Conservation (phyloP, 2,113 vertebrate genomes). For the Indri indri region DNA sequence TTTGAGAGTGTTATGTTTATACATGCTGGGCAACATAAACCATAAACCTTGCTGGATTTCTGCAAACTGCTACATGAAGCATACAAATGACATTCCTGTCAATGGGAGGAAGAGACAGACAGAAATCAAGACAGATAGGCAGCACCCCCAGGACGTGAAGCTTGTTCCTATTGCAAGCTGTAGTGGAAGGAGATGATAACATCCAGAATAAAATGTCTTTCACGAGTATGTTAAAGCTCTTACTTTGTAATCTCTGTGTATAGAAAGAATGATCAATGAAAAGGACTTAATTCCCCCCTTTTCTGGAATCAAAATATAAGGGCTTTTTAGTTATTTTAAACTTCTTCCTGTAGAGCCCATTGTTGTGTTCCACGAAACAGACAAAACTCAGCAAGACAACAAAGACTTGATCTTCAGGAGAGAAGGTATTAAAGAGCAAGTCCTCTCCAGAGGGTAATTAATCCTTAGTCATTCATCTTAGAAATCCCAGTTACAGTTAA, state of each 20-base stretch:
- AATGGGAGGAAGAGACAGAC: constrained; percentile 65
- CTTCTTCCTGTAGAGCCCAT: constrained; percentile 66
- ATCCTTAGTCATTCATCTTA: constrained; percentile 80
- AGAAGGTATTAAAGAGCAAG: constrained; percentile 79
- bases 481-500: constrained; percentile 81
- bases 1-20: constrained; percentile 82
- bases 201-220: constrained; percentile 60
- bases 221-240: not conserved
- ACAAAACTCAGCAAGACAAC: constrained; percentile 83
- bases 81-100: constrained; percentile 73
- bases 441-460: constrained; percentile 87
- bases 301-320: constrained; percentile 41
- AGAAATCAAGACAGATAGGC: constrained; percentile 63
- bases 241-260: constrained; percentile 38
- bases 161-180: constrained; percentile 40
- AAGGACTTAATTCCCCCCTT: constrained; percentile 38
- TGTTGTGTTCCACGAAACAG: constrained; percentile 78
- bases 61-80: constrained; percentile 74
- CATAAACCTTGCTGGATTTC: constrained; percentile 80
- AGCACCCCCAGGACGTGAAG: constrained; percentile 51
- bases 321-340: constrained; percentile 61
- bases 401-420: constrained; percentile 81
- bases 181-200: constrained; percentile 50
- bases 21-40: constrained; percentile 80
- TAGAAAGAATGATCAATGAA: constrained; percentile 14